phyloP scores from a whole-genome alignment of 1,140 invertebrate species.

The Trachymyrmex cornetzi region DNA sequence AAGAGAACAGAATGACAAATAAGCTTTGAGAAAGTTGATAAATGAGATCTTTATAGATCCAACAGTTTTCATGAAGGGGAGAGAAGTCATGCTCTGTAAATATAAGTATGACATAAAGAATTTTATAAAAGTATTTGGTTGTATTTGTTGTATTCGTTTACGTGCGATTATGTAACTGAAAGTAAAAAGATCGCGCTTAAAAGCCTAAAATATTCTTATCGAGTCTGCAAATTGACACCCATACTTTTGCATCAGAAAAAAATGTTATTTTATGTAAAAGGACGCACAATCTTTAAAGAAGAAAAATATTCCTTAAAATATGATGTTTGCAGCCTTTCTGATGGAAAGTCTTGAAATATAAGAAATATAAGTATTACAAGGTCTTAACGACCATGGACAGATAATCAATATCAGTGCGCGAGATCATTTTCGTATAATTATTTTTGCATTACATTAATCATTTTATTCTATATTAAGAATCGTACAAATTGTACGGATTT shows the following conservation, averaged over 20 bases:
- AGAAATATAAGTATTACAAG: slow-evolving; percentile 53
- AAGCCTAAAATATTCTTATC: slow-evolving; percentile 6
- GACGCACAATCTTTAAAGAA: not conserved
- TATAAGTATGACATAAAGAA: not conserved
- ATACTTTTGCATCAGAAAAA: not conserved
- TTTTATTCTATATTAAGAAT: not conserved
- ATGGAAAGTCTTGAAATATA: slow-evolving; percentile 13
- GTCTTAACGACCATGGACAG: not conserved
- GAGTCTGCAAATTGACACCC: not conserved
- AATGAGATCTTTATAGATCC: not conserved
- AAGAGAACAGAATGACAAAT: slow-evolving; percentile 5
- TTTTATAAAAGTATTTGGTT: not conserved
- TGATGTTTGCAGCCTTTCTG: not conserved
- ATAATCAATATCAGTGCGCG: slow-evolving; percentile 3
- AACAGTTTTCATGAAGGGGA: not conserved
- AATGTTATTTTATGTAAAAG: not conserved
- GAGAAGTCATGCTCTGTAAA: slow-evolving; percentile 6
- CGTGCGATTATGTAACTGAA: not conserved
- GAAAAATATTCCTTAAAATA: slow-evolving; percentile 15
- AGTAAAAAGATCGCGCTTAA: not conserved
- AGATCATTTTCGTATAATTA: slow-evolving; percentile 15
- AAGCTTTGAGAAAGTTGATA: not conserved
- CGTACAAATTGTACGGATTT: not conserved
- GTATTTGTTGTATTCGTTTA: slow-evolving; percentile 1
- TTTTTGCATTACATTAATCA: slow-evolving; percentile 1